phyloP scores from a whole-genome alignment of 2,888 invertebrate species.

The Thymelicus sylvestris region DNA sequence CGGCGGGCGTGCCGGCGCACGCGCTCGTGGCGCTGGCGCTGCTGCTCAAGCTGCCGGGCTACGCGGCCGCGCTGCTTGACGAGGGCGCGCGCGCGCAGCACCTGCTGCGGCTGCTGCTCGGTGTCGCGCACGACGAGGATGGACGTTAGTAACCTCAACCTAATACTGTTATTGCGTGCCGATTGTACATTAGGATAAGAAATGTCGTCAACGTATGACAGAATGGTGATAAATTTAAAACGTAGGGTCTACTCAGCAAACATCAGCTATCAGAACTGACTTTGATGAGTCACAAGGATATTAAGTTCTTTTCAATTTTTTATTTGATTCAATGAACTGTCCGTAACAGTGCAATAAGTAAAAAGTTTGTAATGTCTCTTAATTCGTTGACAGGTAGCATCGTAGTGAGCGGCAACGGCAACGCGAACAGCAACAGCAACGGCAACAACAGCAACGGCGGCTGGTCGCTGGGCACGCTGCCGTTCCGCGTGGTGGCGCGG shows the following conservation, averaged over 20 bases:
- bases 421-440: slow-evolving; percentile 34
- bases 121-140: slow-evolving; percentile 96
- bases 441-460: slow-evolving; percentile 47
- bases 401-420: slow-evolving; percentile 55
- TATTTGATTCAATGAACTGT: too few species aligned
- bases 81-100: slow-evolving; percentile 94
- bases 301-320: too few species aligned
- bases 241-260: too few species aligned
- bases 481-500: slow-evolving; percentile 91
- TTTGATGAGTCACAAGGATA: too few species aligned
- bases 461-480: slow-evolving; percentile 85
- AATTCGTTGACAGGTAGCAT: slow-evolving; percentile 61
- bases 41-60: slow-evolving; percentile 94
- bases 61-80: slow-evolving; percentile 94
- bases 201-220: too few species aligned
- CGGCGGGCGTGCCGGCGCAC: slow-evolving; percentile 91
- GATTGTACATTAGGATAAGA: too few species aligned
- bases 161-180: background rate
- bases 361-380: too few species aligned
- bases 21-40: slow-evolving; percentile 96
- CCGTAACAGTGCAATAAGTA: too few species aligned
- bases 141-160: slow-evolving; percentile 85
- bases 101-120: slow-evolving; percentile 93
- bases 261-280: too few species aligned
- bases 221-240: too few species aligned